Conservation (phyloP, 2,888 invertebrate genomes). For the Hyposoter dolosus region DNA sequence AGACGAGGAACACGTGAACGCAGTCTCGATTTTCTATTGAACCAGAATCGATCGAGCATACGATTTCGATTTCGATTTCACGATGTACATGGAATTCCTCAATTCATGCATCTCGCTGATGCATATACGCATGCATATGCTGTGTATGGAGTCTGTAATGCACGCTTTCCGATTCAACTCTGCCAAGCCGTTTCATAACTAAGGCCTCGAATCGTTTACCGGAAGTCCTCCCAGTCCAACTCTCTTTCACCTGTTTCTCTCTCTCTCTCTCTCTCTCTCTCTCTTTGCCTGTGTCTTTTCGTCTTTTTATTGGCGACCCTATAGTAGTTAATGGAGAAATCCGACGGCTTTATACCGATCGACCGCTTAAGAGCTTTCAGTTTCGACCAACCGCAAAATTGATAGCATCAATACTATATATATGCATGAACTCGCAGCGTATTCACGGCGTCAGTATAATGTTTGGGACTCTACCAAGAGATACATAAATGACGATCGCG, state of each 20-base stretch:
- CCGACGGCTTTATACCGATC: slow-evolving; percentile 53
- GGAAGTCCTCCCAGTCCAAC: slow-evolving; percentile 6
- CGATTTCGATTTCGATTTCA: slow-evolving; percentile 61
- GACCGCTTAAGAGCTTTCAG: slow-evolving; percentile 56
- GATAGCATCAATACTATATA: slow-evolving; percentile 44
- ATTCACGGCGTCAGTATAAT: slow-evolving; percentile 3
- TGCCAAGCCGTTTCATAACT: neutral
- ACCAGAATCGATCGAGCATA: slow-evolving; percentile 55
- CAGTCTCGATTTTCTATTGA: slow-evolving; percentile 63
- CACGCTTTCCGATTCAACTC: slow-evolving; percentile 32
- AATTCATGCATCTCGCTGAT: slow-evolving; percentile 29
- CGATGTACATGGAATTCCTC: slow-evolving; percentile 17
- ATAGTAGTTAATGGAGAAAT: slow-evolving; percentile 57
- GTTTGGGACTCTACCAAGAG: slow-evolving; percentile 1
- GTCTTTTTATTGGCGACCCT: neutral
- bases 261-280: neutral
- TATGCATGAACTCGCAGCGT: neutral
- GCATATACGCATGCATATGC: neutral
- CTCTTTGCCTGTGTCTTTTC: slow-evolving; percentile 20
- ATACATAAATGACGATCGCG: slow-evolving; percentile 10
- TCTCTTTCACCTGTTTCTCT: slow-evolving; percentile 1
- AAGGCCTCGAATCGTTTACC: slow-evolving; percentile 35
- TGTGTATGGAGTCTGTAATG: slow-evolving; percentile 35
- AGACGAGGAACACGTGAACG: slow-evolving; percentile 34
- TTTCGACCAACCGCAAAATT: slow-evolving; percentile 58